Percentiles rank a stretch among this genome's conserved stretches.
phyloP scores from a whole-genome alignment of 2,888 invertebrate species.

The Callimorpha dominula region DNA sequence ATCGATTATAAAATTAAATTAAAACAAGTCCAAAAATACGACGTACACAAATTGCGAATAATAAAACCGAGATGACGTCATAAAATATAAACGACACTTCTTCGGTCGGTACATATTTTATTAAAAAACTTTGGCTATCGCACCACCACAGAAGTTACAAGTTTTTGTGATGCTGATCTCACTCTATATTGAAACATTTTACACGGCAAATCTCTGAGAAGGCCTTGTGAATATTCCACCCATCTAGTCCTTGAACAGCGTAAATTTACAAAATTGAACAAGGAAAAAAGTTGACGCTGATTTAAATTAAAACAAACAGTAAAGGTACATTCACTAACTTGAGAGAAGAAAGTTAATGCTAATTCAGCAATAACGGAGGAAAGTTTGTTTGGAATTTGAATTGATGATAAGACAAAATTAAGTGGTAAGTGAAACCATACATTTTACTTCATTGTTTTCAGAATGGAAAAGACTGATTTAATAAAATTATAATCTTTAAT shows the following conservation, averaged over 20 bases:
- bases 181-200: slow-evolving; percentile 75
- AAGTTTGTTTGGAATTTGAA: slow-evolving; percentile 21
- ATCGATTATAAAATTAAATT: slow-evolving; percentile 42
- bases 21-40: slow-evolving; percentile 44
- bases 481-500: background rate
- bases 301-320: slow-evolving; percentile 21
- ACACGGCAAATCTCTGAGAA: slow-evolving; percentile 56
- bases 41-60: slow-evolving; percentile 58
- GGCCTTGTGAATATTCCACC: slow-evolving; percentile 5
- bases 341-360: slow-evolving; percentile 24
- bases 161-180: slow-evolving; percentile 57
- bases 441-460: background rate
- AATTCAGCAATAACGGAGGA: slow-evolving; percentile 17
- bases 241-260: slow-evolving; percentile 25
- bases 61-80: slow-evolving; percentile 63
- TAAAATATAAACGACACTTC: slow-evolving; percentile 63
- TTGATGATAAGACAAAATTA: slow-evolving; percentile 19
- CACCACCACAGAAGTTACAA: slow-evolving; percentile 55
- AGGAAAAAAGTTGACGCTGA: slow-evolving; percentile 16
- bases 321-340: slow-evolving; percentile 39
- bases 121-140: slow-evolving; percentile 61
- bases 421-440: slow-evolving; percentile 12
- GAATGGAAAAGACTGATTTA: background rate
- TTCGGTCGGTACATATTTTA: slow-evolving; percentile 59
- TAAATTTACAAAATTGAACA: slow-evolving; percentile 12